Base-by-base conservation (phyloP, 2,113 vertebrate genomes). In the Pygoscelis antarcticus region DNA sequence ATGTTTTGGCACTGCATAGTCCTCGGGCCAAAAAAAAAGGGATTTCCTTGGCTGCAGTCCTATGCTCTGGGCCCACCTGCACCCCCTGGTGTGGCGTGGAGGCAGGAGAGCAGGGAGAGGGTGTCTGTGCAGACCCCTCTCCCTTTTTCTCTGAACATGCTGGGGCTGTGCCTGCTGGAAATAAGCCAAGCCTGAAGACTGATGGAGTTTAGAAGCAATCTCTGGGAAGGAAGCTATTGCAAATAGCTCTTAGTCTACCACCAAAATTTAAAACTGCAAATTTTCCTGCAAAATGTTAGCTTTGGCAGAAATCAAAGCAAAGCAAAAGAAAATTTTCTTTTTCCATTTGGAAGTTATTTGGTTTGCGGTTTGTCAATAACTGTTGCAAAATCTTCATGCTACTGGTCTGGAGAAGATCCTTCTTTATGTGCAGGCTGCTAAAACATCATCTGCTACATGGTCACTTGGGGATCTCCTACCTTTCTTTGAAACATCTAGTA, bases 111-210 rank as follows among this genome's bases (percentile, higher is more conserved):
- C 40, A 58, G 38, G 22, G 34, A 18, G 13, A 34, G 11, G 23
- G 11, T 29, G 25, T 8, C 65, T 21, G 20, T 40, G 27, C 27
- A 25, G 4, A 18, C 20, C 55, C 54, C 16, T 60, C 11, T 38
- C 25, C 42, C 8, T 29, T 38, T 32, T 5, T 20, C 11, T 83
- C 16, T 7, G 1, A 22, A 1, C 0, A 2, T 3, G 0, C 44
- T 17, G 25, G n/a, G 60, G 34, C 55, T 83, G 17, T 21, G 51
- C 18, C 58, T 70, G 47, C 83, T 88, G 89, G 89, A 60, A 26
- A n/a, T 1, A 10, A 75, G 40, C 84, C 92, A 91, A 12, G 20
- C 51, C 51, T 21, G 54, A 9, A 79, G 60, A 79, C 93, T 91
- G 93, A 77, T 77, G 77, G 76, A 52, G 54, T 58, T 83, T 8